These are phyloP conservation scores for Amphipyra berbera DNA, from an alignment of 2,888 invertebrate species.

Conservation along the genomic window DNA sequence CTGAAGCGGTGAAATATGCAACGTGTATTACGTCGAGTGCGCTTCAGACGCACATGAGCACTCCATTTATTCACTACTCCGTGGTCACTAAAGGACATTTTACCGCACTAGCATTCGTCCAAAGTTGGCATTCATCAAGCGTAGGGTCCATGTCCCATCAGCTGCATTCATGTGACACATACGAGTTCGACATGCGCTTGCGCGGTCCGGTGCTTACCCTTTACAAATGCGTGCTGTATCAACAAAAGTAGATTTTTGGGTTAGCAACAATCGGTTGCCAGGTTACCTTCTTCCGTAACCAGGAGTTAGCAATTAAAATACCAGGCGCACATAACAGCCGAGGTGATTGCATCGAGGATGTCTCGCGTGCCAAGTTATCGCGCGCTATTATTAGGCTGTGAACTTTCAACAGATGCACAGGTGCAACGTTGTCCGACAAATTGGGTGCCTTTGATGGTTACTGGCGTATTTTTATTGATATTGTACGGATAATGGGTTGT, in stretches of 20 bases:
- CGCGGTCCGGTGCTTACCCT: no score
- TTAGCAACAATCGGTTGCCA: constrained; percentile 5
- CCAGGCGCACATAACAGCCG: constrained; percentile 42
- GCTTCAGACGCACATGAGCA: no score
- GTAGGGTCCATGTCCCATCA: no score
- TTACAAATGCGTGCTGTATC: no score
- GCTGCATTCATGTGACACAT: no score
- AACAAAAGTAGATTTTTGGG: no score
- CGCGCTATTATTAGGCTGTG: constrained; percentile 56
- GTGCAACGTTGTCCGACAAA: constrained; percentile 36
- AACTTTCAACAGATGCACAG: constrained; percentile 54
- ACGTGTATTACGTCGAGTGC: no score
- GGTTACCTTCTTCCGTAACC: constrained; percentile 4
- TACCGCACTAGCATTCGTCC: no score
- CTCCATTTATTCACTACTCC: not conserved
- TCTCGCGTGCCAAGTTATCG: constrained; percentile 56
- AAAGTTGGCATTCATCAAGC: no score
- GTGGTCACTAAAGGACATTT: not conserved
- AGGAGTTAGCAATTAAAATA: constrained; percentile 37
- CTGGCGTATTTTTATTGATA: not conserved
- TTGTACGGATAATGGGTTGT: constrained; percentile 4
- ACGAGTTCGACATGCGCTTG: no score
- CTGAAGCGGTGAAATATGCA: no score
- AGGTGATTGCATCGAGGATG: constrained; percentile 34
- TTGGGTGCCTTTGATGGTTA: constrained; percentile 16